Conservation (phyloP, 2,797 vertebrate species). For the Nothura maculosa region DNA sequence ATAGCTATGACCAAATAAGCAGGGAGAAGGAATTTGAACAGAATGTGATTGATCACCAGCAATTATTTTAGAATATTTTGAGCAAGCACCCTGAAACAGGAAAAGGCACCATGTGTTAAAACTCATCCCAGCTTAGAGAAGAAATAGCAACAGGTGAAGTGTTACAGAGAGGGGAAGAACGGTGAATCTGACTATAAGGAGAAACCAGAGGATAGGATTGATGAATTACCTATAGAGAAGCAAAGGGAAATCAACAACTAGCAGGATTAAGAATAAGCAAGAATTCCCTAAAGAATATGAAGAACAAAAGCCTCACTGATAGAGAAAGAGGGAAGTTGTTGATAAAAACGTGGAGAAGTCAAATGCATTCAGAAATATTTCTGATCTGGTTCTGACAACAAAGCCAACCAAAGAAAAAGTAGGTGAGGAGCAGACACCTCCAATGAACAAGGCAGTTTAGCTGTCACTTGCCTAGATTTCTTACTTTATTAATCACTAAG, state of each 20-base stretch:
- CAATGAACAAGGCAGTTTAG: not conserved
- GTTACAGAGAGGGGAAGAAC: not conserved
- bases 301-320: not conserved
- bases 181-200: not conserved
- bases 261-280: not conserved
- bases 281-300: not conserved
- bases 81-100: not conserved
- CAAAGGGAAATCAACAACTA: not conserved
- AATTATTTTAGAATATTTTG: slow-evolving; percentile 37
- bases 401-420: not conserved
- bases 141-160: not conserved
- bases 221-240: not conserved
- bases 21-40: slow-evolving; percentile 10
- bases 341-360: not conserved
- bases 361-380: not conserved
- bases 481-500: not conserved
- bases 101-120: not conserved
- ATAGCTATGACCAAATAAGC: slow-evolving; percentile 33
- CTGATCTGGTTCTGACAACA: not conserved
- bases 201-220: not conserved
- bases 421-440: not conserved
- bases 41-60: slow-evolving; percentile 20
- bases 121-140: not conserved
- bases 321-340: not conserved
- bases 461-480: not conserved